Conservation (phyloP, 1,140 invertebrate genomes). For the Carposina sasakii region DNA sequence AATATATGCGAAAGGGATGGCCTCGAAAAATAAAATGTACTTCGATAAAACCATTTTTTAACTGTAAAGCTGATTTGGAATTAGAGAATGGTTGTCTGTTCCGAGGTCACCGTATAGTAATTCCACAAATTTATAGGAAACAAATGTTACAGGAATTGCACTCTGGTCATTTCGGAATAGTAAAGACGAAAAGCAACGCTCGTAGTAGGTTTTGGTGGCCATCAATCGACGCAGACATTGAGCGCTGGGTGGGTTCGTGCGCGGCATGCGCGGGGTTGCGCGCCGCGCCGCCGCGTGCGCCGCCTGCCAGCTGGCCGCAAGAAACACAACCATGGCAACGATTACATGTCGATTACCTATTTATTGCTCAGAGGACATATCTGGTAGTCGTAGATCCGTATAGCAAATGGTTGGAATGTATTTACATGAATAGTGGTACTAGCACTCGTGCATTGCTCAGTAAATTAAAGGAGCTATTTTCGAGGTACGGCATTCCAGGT, state of each 20-base stretch:
- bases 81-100: slow-evolving; percentile 9
- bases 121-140: slow-evolving; percentile 16
- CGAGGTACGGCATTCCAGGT: neutral
- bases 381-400: slow-evolving; percentile 3
- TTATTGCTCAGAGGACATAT: neutral
- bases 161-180: slow-evolving; percentile 23
- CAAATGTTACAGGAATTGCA: slow-evolving; percentile 23
- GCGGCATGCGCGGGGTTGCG: neutral
- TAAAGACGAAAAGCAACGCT: slow-evolving; percentile 25
- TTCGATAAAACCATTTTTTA: neutral
- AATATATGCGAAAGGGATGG: slow-evolving; percentile 1
- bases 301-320: neutral
- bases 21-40: slow-evolving; percentile 2
- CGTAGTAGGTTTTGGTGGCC: slow-evolving; percentile 14
- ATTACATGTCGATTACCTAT: slow-evolving; percentile 5
- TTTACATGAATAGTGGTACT: slow-evolving; percentile 1
- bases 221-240: slow-evolving; percentile 8
- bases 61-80: neutral
- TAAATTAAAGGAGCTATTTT: neutral
- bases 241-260: neutral
- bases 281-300: neutral
- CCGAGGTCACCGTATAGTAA: slow-evolving; percentile 13
- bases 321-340: neutral
- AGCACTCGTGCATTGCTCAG: neutral
- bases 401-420: slow-evolving; percentile 10